Conservation (phyloP, 1,140 invertebrate genomes). For the Dendroctonus valens region DNA sequence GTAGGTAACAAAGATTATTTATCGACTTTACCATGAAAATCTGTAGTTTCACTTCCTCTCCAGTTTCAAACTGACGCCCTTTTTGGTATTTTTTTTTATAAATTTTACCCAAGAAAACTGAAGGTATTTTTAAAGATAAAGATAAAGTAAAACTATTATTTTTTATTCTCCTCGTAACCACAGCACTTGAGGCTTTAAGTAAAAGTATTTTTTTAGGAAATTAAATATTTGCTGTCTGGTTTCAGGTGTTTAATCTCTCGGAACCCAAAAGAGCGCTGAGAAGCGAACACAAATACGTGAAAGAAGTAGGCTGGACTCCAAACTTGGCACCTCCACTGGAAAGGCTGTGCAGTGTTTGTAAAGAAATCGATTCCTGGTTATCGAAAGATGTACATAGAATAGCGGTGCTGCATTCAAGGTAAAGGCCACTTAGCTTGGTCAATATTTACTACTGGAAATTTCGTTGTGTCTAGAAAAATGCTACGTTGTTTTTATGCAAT, state of each 20-base stretch:
- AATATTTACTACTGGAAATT: neutral
- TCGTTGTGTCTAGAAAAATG: neutral
- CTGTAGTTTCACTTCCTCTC: too few relatives aligned
- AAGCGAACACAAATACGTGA: constrained; percentile 62
- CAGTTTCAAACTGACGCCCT: too few relatives aligned
- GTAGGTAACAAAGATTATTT: too few relatives aligned
- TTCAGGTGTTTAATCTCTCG: constrained; percentile 85
- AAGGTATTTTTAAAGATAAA: too few relatives aligned
- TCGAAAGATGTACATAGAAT: constrained; percentile 76
- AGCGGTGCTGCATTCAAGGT: constrained; percentile 86
- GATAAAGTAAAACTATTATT: too few relatives aligned
- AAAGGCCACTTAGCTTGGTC: constrained; percentile 43
- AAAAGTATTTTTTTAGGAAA: neutral
- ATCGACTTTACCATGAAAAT: too few relatives aligned
- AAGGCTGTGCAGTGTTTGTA: constrained; percentile 85
- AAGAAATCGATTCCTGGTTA: constrained; percentile 89
- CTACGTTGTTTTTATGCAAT: too few relatives aligned
- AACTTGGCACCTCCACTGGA: constrained; percentile 86
- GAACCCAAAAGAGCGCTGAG: constrained; percentile 58
- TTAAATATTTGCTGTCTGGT: constrained; percentile 35
- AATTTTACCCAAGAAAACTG: too few relatives aligned
- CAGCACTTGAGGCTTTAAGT: neutral
- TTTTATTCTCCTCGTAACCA: neutral
- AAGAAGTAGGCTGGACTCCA: constrained; percentile 83
- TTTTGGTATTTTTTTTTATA: too few relatives aligned